These are phyloP conservation scores for Rattus rattus DNA, from an alignment of 2,113 vertebrate species.

Conservation along the genomic window DNA sequence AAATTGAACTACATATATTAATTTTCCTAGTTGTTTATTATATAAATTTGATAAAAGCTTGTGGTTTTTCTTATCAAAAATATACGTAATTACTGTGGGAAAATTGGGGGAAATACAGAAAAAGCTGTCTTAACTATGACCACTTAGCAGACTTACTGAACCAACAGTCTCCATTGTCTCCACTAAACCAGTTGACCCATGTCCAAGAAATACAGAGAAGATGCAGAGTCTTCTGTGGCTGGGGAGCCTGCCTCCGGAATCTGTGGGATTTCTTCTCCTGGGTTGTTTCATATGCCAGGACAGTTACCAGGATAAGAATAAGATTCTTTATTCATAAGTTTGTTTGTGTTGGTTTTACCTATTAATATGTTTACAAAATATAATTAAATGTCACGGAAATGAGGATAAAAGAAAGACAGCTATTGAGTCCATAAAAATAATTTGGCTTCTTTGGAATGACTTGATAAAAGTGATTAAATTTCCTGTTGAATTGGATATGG, in stretches of 20 bases:
- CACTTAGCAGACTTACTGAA: not conserved
- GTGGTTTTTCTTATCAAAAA: not conserved
- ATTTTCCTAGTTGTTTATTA: conserved; percentile 16
- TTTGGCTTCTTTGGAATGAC: conserved; percentile 53
- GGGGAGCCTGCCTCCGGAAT: not conserved
- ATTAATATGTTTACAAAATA: conserved; percentile 59
- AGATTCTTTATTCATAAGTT: conserved; percentile 66
- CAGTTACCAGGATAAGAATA: conserved; percentile 24
- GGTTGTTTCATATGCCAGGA: conserved; percentile 34
- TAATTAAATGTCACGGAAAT: conserved; percentile 65
- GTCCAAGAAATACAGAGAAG: not conserved
- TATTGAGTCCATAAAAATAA: conserved; percentile 61
- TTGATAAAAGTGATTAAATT: conserved; percentile 64
- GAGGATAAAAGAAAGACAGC: conserved; percentile 50
- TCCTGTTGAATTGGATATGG: conserved; percentile 8
- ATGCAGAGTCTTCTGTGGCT: not conserved
- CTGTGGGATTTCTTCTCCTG: not conserved
- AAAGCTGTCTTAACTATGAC: not conserved
- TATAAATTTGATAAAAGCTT: not conserved
- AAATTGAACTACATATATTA: not conserved
- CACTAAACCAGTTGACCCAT: not conserved
- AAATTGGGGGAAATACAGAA: not conserved
- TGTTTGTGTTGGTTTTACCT: conserved; percentile 53
- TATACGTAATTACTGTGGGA: not conserved
- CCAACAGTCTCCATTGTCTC: not conserved